Percentiles rank a stretch among this genome's conserved stretches.
phyloP scores from a whole-genome alignment of 2,888 invertebrate genomes.

The Drosophila anceps region DNA sequence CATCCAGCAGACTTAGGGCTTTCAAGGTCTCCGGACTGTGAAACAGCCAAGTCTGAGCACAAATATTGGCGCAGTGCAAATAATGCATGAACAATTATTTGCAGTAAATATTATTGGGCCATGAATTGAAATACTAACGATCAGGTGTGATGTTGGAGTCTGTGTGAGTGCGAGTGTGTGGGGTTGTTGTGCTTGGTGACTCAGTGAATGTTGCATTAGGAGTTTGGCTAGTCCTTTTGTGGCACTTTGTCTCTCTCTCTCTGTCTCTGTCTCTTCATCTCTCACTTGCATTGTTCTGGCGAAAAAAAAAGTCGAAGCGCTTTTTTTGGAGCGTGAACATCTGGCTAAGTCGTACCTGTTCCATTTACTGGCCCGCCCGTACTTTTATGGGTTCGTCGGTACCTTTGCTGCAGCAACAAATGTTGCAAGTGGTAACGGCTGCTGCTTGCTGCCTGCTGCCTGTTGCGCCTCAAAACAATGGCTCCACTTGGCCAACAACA shows the following conservation, averaged over 20 bases:
- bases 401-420: slow-evolving; percentile 64
- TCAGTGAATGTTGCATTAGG: slow-evolving; percentile 41
- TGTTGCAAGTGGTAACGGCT: slow-evolving; percentile 68
- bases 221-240: slow-evolving; percentile 7
- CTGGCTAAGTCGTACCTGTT: slow-evolving; percentile 71
- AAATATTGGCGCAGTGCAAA: slow-evolving; percentile 53
- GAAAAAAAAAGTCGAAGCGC: slow-evolving; percentile 61
- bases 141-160: slow-evolving; percentile 22
- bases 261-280: slow-evolving; percentile 1
- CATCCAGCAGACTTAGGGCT: slow-evolving; percentile 11
- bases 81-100: slow-evolving; percentile 64
- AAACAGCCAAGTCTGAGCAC: slow-evolving; percentile 9
- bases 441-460: slow-evolving; percentile 51
- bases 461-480: slow-evolving; percentile 54
- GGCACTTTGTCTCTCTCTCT: not conserved
- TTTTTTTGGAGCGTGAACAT: slow-evolving; percentile 79
- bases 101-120: slow-evolving; percentile 62
- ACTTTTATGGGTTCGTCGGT: slow-evolving; percentile 77
- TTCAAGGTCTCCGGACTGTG: slow-evolving; percentile 21
- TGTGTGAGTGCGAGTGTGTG: slow-evolving; percentile 11
- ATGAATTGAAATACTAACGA: slow-evolving; percentile 57
- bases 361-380: slow-evolving; percentile 78
- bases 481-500: slow-evolving; percentile 57
- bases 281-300: slow-evolving; percentile 58
- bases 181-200: slow-evolving; percentile 27